Evolutionary conservation across 2,113 vertebrate species (phyloP).

Genomic region (Struthio camelus): DNA sequence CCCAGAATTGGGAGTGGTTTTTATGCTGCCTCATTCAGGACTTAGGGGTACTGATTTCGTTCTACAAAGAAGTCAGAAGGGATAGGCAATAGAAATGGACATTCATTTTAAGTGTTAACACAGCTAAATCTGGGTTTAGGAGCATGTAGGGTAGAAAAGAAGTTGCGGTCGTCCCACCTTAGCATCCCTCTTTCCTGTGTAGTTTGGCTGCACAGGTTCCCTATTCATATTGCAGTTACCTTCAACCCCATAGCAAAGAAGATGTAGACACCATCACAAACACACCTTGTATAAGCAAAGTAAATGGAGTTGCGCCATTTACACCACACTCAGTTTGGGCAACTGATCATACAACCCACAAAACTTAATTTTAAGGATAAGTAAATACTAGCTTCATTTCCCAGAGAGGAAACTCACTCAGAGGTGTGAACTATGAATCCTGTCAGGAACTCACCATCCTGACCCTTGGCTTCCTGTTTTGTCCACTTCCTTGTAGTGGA

Average conservation of each 20-base stretch:
- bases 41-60: not conserved
- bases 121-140: not conserved
- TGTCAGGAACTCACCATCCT: not conserved
- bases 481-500: not conserved
- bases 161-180: not conserved
- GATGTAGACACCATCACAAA: not conserved
- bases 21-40: not conserved
- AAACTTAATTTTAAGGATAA: not conserved
- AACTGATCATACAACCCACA: constrained; percentile 10
- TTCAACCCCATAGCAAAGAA: not conserved
- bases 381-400: not conserved
- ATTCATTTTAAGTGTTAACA: not conserved
- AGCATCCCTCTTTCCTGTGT: too few species aligned
- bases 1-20: not conserved
- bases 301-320: not conserved
- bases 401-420: not conserved
- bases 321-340: not conserved
- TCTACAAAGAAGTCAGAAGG: not conserved
- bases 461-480: not conserved
- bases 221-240: not conserved
- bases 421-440: not conserved
- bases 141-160: not conserved
- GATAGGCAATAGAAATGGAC: not conserved
- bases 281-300: not conserved
- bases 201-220: not conserved